These are phyloP conservation scores for Oligia strigilis DNA, from an alignment of 2,888 invertebrate species.

Conservation along the genomic window DNA sequence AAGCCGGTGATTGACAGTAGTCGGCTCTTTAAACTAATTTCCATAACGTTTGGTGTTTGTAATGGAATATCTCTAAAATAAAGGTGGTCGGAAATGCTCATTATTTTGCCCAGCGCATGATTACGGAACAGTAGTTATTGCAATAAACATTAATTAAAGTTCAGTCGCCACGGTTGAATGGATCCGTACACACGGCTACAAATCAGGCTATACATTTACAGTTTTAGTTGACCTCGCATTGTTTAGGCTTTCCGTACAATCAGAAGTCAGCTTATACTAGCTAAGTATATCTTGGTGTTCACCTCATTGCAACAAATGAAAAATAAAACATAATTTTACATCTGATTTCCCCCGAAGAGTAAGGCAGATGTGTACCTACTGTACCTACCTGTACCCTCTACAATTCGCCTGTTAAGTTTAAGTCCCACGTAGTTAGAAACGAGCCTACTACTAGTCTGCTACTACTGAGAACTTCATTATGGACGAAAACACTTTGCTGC, in stretches of 20 bases:
- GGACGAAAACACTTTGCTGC: background rate
- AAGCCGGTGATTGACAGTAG: no score
- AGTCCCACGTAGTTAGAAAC: no score
- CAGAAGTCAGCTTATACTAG: no score
- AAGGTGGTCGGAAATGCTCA: conserved; percentile 8
- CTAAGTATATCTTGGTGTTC: no score
- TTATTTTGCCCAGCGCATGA: conserved; percentile 19
- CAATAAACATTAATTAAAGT: conserved; percentile 21
- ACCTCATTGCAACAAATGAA: conserved; percentile 15
- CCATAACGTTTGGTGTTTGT: background rate
- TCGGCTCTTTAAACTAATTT: background rate
- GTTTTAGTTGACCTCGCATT: no score
- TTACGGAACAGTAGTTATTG: conserved; percentile 35
- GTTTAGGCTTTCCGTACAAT: no score
- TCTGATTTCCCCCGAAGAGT: background rate
- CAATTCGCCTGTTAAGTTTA: background rate
- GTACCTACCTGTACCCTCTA: no score
- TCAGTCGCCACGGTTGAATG: background rate
- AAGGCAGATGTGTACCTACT: background rate
- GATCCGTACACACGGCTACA: no score
- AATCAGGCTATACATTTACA: no score
- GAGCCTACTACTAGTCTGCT: background rate
- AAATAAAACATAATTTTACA: background rate
- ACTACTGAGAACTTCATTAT: background rate
- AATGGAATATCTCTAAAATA: conserved; percentile 13